Conservation (phyloP, 2,888 invertebrate genomes). For the Aporophyla nigra region DNA sequence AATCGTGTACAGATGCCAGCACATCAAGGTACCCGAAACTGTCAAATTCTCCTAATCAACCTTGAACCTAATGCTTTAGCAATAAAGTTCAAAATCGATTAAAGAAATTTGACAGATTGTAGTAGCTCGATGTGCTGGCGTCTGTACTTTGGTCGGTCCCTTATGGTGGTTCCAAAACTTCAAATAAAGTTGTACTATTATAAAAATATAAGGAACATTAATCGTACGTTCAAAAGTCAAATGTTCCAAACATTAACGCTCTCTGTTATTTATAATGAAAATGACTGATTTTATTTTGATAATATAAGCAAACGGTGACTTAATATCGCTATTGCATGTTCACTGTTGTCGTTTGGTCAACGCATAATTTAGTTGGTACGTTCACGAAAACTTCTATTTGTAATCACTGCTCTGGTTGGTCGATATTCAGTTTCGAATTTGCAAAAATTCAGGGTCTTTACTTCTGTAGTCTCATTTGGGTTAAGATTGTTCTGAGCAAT, state of each 20-base stretch:
- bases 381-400: background rate
- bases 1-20: background rate
- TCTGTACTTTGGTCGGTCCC: background rate
- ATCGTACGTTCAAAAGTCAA: background rate
- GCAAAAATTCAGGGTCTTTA: background rate
- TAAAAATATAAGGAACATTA: constrained; percentile 11
- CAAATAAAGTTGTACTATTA: background rate
- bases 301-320: constrained; percentile 54
- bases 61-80: too few species aligned
- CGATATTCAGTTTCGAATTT: background rate
- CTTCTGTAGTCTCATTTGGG: background rate
- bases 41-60: too few species aligned
- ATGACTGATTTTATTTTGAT: constrained; percentile 65
- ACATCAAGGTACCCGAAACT: too few species aligned
- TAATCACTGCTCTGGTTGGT: constrained; percentile 16
- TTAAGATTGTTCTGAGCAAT: background rate
- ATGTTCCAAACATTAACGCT: constrained; percentile 39
- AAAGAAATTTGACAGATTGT: too few species aligned
- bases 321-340: constrained; percentile 74
- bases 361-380: constrained; percentile 30
- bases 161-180: background rate
- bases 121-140: too few species aligned
- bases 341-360: constrained; percentile 44
- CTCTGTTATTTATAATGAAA: constrained; percentile 52
- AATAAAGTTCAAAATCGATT: too few species aligned